These are phyloP conservation scores for Drosophila putrida DNA, from an alignment of 2,888 invertebrate genomes.

Conservation along the genomic window DNA sequence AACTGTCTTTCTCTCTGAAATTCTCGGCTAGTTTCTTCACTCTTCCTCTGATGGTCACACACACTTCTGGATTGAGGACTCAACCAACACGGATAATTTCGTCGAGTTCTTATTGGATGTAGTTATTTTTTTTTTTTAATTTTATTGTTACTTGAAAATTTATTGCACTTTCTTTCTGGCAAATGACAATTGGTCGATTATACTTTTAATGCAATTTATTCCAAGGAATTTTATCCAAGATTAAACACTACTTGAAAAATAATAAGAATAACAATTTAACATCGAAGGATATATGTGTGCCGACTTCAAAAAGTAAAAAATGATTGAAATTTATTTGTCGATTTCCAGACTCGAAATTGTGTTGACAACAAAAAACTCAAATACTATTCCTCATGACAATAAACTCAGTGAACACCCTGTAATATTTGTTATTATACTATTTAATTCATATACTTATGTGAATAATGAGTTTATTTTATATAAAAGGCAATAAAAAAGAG, in stretches of 20 bases:
- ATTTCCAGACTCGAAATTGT: conserved; percentile 31
- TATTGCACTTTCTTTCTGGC: conserved; percentile 47
- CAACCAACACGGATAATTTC: conserved; percentile 14
- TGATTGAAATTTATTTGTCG: conserved; percentile 57
- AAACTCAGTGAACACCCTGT: conserved; percentile 10
- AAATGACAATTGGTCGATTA: conserved; percentile 42
- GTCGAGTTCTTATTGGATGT: conserved; percentile 30
- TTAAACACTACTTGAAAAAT: conserved; percentile 53
- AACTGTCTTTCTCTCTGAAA: conserved; percentile 5
- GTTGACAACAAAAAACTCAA: conserved; percentile 45
- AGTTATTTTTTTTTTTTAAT: conserved; percentile 49
- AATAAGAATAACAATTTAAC: conserved; percentile 56
- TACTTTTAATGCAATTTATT: conserved; percentile 55
- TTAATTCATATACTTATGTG: too few relatives aligned
- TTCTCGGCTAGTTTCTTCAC: neutral
- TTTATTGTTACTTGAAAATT: conserved; percentile 68
- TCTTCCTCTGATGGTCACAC: conserved; percentile 6
- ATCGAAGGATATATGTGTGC: conserved; percentile 66
- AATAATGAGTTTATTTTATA: too few relatives aligned
- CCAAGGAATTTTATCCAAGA: conserved; percentile 49
- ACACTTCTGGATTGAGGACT: conserved; percentile 18
- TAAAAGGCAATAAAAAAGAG: too few relatives aligned
- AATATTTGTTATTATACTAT: too few relatives aligned
- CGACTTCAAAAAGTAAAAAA: conserved; percentile 77
- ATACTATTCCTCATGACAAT: conserved; percentile 33